A percentile compares a stretch with the other conserved stretches of the same genome.
Evolutionary conservation across 2,888 invertebrate species (phyloP).

Genomic region (Priocnemis perturbator): DNA sequence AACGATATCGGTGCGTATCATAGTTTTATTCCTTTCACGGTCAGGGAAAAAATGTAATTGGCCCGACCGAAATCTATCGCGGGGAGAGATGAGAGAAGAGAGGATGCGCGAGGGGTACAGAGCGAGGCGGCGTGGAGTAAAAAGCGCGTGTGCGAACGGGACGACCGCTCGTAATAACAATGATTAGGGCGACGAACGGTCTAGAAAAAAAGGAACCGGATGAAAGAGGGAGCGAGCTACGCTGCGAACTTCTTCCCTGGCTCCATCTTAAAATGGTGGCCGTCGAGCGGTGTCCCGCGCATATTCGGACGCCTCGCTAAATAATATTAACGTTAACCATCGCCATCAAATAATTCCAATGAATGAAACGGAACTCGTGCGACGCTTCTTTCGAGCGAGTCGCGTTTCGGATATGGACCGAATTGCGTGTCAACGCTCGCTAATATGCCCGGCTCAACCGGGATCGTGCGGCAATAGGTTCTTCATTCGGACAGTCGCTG

Average conservation of each 20-base stretch:
- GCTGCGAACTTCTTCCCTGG: slow-evolving; percentile 1
- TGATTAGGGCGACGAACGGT: slow-evolving; percentile 70
- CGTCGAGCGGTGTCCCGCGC: slow-evolving; percentile 17
- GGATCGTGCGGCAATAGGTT: too few species aligned
- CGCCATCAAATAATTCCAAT: not conserved
- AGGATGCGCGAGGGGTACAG: slow-evolving; percentile 43
- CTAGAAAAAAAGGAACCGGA: slow-evolving; percentile 43
- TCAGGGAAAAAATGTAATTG: slow-evolving; percentile 62
- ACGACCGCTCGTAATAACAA: slow-evolving; percentile 69
- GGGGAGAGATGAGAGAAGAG: slow-evolving; percentile 18
- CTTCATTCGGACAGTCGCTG: slow-evolving; percentile 1
- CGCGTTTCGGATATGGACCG: too few species aligned
- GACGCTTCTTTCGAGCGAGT: too few species aligned
- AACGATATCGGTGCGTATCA: slow-evolving; percentile 50
- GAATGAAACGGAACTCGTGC: too few species aligned
- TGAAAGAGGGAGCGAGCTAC: not conserved
- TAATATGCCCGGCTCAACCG: too few species aligned
- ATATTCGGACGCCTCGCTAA: slow-evolving; percentile 6
- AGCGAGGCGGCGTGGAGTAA: slow-evolving; percentile 41
- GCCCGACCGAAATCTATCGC: slow-evolving; percentile 61
- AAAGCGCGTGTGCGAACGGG: slow-evolving; percentile 59
- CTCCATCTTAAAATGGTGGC: slow-evolving; percentile 51
- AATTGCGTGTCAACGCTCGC: too few species aligned
- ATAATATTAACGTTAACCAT: not conserved
- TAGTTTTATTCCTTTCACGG: slow-evolving; percentile 59